Evolutionary conservation across 2,113 vertebrate genomes (phyloP), one percentile per base, ranked within the genome.

Genomic region (Nyctibius bracteatus): DNA sequence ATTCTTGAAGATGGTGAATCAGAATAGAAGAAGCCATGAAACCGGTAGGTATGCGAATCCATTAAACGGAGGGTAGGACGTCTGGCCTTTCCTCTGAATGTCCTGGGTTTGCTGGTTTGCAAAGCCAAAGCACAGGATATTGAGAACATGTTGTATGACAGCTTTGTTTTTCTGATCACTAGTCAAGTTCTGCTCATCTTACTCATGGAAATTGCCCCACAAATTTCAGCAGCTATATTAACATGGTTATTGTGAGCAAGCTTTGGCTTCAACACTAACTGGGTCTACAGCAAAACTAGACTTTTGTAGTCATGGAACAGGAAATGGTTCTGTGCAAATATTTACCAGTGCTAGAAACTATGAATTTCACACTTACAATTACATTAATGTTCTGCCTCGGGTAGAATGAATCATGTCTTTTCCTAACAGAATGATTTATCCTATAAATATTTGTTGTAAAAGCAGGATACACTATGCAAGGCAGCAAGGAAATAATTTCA

Each of bases 281-380:
- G 33, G 31, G 43, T 92, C 90, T 68, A 61, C 82, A 95, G 71
- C 59, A 68, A 37, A 96, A 82, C 70, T 74, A 88, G 93, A 89
- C 95, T 97, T 97, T 97, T 97, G 97, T 97, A 95, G 96, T 95
- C 65, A 92, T 44, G 68, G 93, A 94, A 89, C 91, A 96, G 97
- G 96, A 98, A 98, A 97, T 65, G 51, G 78, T 84, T 94, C 91
- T 95, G 90, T 92, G 86, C 91, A 98, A 98, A 98, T 98, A 98
- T 98, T 98, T 98, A 97, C 95, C 58, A 84, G 86, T 83, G 80
- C 44, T 96, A 96, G 97, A 92, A 98, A 97, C 94, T 78, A 81
- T 90, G 94, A 96, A 92, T 95, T 96, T 97, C 90, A 95, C 86
- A 93, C 94, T 97, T 96, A 96, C 96, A 96, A 94, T 96, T 95